A percentile compares a stretch with the other conserved stretches of the same genome.
These are phyloP conservation scores for Mycogona germanica DNA, from an alignment of 2,888 invertebrate species.

Conservation along the genomic window DNA sequence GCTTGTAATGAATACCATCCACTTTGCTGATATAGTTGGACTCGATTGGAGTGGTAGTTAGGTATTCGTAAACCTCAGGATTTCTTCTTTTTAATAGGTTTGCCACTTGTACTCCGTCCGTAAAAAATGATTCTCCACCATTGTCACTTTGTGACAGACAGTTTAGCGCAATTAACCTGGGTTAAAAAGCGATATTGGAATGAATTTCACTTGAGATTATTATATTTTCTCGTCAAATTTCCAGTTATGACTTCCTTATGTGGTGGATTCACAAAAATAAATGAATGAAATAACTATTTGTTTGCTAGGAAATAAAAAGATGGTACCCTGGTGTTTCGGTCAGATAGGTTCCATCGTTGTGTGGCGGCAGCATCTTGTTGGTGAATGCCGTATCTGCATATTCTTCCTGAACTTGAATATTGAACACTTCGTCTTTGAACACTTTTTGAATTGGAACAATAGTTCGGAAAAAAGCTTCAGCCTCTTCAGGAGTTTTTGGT, in stretches of 20 bases:
- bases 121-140: conserved; percentile 60
- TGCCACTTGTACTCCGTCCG: conserved; percentile 60
- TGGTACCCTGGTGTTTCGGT: conserved; percentile 54
- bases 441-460: conserved; percentile 51
- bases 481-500: conserved; percentile 39
- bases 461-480: conserved; percentile 42
- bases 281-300: neutral
- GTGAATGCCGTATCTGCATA: conserved; percentile 56
- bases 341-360: conserved; percentile 68
- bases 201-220: neutral
- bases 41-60: conserved; percentile 45
- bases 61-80: conserved; percentile 45
- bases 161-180: neutral
- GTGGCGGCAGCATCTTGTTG: conserved; percentile 43
- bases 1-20: conserved; percentile 43
- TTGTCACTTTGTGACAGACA: conserved; percentile 6
- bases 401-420: conserved; percentile 42
- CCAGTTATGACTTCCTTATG: no score
- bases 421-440: conserved; percentile 57
- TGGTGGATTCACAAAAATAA: neutral
- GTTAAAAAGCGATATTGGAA: neutral
- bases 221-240: neutral
- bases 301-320: conserved; percentile 6
- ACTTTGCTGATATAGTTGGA: conserved; percentile 48
- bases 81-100: conserved; percentile 40